phyloP scores from a whole-genome alignment of 2,888 invertebrate species.

The Drosophila greeni region DNA sequence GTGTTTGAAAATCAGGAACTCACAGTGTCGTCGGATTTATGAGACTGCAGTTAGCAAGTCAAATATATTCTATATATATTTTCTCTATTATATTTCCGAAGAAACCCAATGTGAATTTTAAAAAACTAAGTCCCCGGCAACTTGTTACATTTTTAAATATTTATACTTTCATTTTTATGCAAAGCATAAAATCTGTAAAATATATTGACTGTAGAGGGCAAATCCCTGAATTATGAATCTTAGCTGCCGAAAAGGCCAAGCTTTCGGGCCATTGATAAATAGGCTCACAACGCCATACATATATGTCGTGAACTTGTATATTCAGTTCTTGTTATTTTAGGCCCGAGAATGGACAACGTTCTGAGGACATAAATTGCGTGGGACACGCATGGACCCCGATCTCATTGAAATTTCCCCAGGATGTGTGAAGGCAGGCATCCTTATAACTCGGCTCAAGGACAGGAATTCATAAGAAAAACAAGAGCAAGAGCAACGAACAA shows the following conservation, averaged over 20 bases:
- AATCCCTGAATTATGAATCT: slow-evolving; percentile 1
- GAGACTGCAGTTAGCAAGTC: background rate
- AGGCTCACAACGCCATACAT: background rate
- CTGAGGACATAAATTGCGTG: slow-evolving; percentile 17
- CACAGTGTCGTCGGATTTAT: background rate
- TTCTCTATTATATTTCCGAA: background rate
- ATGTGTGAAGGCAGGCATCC: slow-evolving; percentile 7
- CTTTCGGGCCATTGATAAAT: slow-evolving; percentile 13
- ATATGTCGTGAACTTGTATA: slow-evolving; percentile 1
- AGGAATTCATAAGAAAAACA: slow-evolving; percentile 32
- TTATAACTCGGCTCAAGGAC: slow-evolving; percentile 35
- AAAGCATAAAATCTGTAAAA: background rate
- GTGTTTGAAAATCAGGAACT: background rate
- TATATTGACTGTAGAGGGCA: background rate
- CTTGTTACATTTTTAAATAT: background rate
- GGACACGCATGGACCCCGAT: slow-evolving; percentile 18
- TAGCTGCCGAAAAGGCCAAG: slow-evolving; percentile 5
- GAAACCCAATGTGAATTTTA: background rate
- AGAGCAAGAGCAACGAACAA: slow-evolving; percentile 28
- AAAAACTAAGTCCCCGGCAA: no score
- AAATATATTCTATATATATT: background rate
- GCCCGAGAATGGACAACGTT: background rate
- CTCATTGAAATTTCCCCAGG: slow-evolving; percentile 15
- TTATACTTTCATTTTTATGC: background rate
- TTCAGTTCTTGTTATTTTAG: slow-evolving; percentile 16